Evolutionary conservation across 2,888 invertebrate genomes (phyloP).

Genomic region (Epinotia ramella): DNA sequence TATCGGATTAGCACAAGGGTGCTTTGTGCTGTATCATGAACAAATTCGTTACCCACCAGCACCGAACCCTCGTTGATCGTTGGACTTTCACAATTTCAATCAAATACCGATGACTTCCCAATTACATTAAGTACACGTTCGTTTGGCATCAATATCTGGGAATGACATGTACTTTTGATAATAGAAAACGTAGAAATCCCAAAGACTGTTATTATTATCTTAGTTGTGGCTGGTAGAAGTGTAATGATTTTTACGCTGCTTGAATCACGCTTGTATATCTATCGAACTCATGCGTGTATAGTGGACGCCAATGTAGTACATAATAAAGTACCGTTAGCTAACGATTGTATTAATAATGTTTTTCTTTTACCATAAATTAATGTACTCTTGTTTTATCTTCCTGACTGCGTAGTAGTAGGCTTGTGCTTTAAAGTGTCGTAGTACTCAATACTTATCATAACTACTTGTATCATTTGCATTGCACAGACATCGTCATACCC

Average conservation of each 20-base stretch:
- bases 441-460: too few relatives aligned
- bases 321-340: too few relatives aligned
- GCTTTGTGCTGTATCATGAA: slow-evolving; percentile 58
- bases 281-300: too few relatives aligned
- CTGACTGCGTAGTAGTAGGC: too few relatives aligned
- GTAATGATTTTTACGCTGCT: not conserved
- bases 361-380: too few relatives aligned
- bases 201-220: not conserved
- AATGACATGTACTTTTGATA: slow-evolving; percentile 20
- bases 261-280: not conserved
- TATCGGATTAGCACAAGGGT: slow-evolving; percentile 50
- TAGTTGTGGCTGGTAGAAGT: not conserved
- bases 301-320: too few relatives aligned
- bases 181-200: not conserved
- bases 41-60: slow-evolving; percentile 54
- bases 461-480: not conserved
- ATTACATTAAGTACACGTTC: slow-evolving; percentile 34
- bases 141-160: slow-evolving; percentile 37
- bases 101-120: slow-evolving; percentile 35
- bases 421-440: too few relatives aligned
- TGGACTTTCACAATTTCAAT: slow-evolving; percentile 44
- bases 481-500: not conserved
- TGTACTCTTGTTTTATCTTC: too few relatives aligned
- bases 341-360: too few relatives aligned
- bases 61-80: slow-evolving; percentile 35